These are phyloP conservation scores for Rhizomys pruinosus DNA, from an alignment of 2,113 vertebrate species.

Conservation along the genomic window DNA sequence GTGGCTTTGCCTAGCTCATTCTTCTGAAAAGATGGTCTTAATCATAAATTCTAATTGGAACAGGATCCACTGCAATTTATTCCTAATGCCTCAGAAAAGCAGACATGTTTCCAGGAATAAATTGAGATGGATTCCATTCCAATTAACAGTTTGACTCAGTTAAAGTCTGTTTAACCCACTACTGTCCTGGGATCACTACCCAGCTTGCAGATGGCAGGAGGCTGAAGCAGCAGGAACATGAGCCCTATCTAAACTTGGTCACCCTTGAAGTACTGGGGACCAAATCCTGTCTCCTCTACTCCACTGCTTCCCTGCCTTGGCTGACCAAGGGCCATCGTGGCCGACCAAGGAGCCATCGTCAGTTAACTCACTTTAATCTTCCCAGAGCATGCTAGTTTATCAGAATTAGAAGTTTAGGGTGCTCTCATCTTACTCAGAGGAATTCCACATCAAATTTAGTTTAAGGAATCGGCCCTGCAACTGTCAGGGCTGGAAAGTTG, in stretches of 20 bases:
- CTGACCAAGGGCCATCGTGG: no score
- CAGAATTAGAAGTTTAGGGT: not conserved
- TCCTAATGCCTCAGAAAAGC: conserved; percentile 77
- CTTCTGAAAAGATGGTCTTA: conserved; percentile 64
- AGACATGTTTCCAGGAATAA: conserved; percentile 80
- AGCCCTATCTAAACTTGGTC: not conserved
- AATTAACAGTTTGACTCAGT: conserved; percentile 78
- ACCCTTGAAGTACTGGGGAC: not conserved
- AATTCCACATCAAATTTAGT: not conserved
- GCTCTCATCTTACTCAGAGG: not conserved
- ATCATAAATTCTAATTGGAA: conserved; percentile 82
- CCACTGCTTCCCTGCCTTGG: no score
- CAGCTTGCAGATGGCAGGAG: not conserved
- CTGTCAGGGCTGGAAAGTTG: not conserved
- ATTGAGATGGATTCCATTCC: conserved; percentile 79
- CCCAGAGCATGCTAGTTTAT: not conserved
- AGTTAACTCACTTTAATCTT: not conserved
- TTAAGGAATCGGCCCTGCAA: not conserved
- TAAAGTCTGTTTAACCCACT: conserved; percentile 75
- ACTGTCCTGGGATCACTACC: conserved; percentile 22
- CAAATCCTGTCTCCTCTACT: not conserved
- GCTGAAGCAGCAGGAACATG: not conserved
- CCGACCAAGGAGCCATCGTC: not conserved
- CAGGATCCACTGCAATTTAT: conserved; percentile 79
- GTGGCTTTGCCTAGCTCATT: conserved; percentile 56